Conservation (phyloP, 1,140 invertebrate genomes). For the Asbolus verrucosus region DNA sequence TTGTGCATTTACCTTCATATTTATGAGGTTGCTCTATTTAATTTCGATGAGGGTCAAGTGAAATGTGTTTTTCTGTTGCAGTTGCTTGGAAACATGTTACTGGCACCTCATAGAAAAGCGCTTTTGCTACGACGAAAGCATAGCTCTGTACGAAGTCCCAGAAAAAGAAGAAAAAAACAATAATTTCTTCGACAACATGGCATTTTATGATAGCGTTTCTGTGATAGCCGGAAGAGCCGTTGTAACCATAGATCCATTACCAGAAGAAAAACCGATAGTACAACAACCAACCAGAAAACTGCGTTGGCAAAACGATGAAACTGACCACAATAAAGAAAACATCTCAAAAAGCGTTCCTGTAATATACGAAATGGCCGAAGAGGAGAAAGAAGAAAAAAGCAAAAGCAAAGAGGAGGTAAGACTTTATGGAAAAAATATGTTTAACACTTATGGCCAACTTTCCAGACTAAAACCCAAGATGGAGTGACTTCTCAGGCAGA, state of each 20-base stretch:
- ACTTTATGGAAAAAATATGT: too few relatives aligned
- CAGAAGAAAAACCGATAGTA: slow-evolving; percentile 46
- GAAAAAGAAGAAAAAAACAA: slow-evolving; percentile 59
- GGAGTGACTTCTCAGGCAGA: neutral
- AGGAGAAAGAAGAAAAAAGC: slow-evolving; percentile 4
- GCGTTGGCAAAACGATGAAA: slow-evolving; percentile 32
- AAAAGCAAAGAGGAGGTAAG: neutral
- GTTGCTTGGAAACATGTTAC: slow-evolving; percentile 61
- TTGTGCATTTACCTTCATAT: slow-evolving; percentile 20
- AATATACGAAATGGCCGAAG: slow-evolving; percentile 1
- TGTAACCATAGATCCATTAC: slow-evolving; percentile 61
- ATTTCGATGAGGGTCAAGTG: slow-evolving; percentile 30
- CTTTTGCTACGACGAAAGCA: slow-evolving; percentile 62
- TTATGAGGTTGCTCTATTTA: slow-evolving; percentile 21
- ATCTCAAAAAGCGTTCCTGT: slow-evolving; percentile 41
- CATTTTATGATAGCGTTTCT: slow-evolving; percentile 62
- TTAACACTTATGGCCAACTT: too few relatives aligned
- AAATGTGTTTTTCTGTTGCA: slow-evolving; percentile 51
- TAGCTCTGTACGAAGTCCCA: slow-evolving; percentile 61
- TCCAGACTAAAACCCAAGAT: neutral
- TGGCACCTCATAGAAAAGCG: slow-evolving; percentile 63
- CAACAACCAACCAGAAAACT: slow-evolving; percentile 49
- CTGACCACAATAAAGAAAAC: slow-evolving; percentile 44
- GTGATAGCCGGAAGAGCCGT: slow-evolving; percentile 61
- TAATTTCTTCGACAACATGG: slow-evolving; percentile 62